Evolutionary conservation across 53 echinoderm and acorn worm genomes (phyloP), one percentile per base, ranked within the genome.

Genomic region (Apostichopus leukothele): DNA sequence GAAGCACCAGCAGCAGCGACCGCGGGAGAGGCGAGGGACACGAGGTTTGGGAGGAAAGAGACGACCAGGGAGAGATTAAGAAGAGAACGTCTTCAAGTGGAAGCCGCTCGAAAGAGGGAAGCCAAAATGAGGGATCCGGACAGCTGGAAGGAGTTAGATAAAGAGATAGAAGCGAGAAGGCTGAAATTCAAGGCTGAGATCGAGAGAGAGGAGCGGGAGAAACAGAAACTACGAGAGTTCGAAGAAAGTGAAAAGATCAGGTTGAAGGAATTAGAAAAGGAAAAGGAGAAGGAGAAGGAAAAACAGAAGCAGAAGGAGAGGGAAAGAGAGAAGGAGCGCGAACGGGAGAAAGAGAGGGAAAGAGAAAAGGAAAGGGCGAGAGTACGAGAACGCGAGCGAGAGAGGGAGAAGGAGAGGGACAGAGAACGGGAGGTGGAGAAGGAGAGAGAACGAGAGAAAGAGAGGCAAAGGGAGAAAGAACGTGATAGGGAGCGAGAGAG

Each of bases 211-310:
- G 88, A 87, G 75, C 51, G 88, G 2, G 88, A 87, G 20, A 52
- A 75, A 53, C 88, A 75, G 75, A 74, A 52, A 50, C 75, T 87
- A 9, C 50, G 55, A 20, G 88, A 87, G 20, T 75, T 68, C 67
- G 80, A 89, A 12, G 73, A 81, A 25, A 89, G 53, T 7, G 89
- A 91, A 19, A 93, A 81, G 26, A 59, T 79, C 18, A 91, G 91
- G 83, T 80, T 79, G 1, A 93, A 93, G 59, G 89, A 91, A 79
- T 8, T 86, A 4, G 89, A 93, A 84, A 88, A 89, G 77, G 91
- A 91, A 8, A 91, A 93, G 52, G 57, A 86, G 26, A 83, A 66
- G n/a, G 73, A 90, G 27, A 77, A 26, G 68, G 51, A 86, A 76
- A 76, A 86, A 76, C 54, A 90, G 84, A 90, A 76, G 87, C 75